Base-by-base conservation (phyloP, 2,113 vertebrate species). In the Lathamus discolor region DNA sequence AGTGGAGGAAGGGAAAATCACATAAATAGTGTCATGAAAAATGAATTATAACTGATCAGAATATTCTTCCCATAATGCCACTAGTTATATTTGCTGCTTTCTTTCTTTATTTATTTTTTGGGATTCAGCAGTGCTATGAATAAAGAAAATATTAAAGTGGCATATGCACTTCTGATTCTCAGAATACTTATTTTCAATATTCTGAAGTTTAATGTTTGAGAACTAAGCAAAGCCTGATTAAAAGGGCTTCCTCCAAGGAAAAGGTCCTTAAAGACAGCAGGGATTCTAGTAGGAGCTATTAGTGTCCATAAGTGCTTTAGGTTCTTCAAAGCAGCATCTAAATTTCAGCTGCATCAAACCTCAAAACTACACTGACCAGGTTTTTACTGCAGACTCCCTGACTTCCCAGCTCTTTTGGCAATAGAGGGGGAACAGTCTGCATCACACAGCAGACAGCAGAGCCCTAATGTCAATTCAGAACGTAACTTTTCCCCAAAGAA, bases 161-260 rank as follows among this genome's bases (percentile, higher is more conserved):
- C 10, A 52, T 17, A 48, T 0, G 1, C 11, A 13, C 7, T 75
- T 72, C 43, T 74, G 35, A 73, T 66, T 88, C 37, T 80, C 31
- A 55, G 59, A 93, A 76, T 31, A n/a, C 4, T 49, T 73, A 44
- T 57, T 64, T 79, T 72, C 73, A 57, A 23, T 22, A 29, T 85
- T 83, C 33, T 43, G 35, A 88, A 79, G 86, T 16, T 11, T 12
- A 51, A 49, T 29, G 4, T 17, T 17, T 59, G 44, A 63, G 52
- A 91, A 67, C 27, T 76, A 41, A 89, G 20, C 31, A 73, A 92
- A 93, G 25, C 28, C 77, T 84, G 84, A 92, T 91, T 92, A 84
- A 93, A 51, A 92, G 52, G 22, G 3, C 28, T 92, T 95, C 23
- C 62, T 69, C 62, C 52, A 76, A 84, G 57, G 28, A 70, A 72